Base-by-base conservation (phyloP, 2,888 invertebrate genomes). In the Callyntrura guangdongensis region DNA sequence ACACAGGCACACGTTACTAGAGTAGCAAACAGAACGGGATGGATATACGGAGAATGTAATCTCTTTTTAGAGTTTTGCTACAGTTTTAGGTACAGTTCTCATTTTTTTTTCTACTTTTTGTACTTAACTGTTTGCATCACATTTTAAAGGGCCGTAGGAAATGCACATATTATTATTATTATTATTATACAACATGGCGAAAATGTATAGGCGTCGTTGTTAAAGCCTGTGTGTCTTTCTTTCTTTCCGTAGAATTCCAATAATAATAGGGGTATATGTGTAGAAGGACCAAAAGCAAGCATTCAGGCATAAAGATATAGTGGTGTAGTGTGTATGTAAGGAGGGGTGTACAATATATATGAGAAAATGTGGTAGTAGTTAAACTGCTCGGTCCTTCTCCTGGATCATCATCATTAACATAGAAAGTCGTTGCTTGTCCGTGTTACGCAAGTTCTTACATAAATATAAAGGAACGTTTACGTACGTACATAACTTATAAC, bases 361-460 rank as follows among this genome's bases (percentile, higher is more conserved):
- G 82, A 61, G 82, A 82, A 82, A 59, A 27, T 36, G 59, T n/a
- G 45, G 82, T 82, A 82, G n/a, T n/a, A n/a, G n/a, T n/a, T n/a
- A n/a, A 82, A 82, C 53, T 82, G 36, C 47, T 82, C 9, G 59
- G 27, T 59, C 53, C 25, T 79, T 27, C 49, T 79, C 27, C 67
- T 67, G 14, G 27, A 67, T 67, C 67, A 67, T 67, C 64, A 67
- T 27, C 72, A 45, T n/a, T 47, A n/a, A 12, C 47, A 20, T 72
- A 11, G 36, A 69, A 69, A 69, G 72, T 72, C 20, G 72, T 17
- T 45, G 25, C 64, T 64, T 64, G 25, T 59, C 25, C 12, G 9
- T 25, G 20, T 72, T 53, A 79, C 22, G 53, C 27, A 25, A 11
- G n/a, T n/a, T n/a, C n/a, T n/a, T n/a, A n/a, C n/a, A n/a, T n/a